Base-by-base conservation (phyloP, 2,113 vertebrate genomes). In the Aspidoscelis tigris region DNA sequence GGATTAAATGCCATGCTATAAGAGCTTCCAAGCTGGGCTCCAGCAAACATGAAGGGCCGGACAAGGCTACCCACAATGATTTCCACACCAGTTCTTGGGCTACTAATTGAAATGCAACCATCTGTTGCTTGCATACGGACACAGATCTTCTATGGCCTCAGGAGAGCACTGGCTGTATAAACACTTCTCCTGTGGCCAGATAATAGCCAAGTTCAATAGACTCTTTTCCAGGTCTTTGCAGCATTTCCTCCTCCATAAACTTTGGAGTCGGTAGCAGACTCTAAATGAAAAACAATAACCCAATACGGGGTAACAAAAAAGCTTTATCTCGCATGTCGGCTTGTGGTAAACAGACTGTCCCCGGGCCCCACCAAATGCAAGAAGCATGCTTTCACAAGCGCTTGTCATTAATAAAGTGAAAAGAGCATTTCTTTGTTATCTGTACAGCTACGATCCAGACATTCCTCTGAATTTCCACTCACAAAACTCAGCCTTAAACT, bases 281-380 rank as follows among this genome's bases (percentile, higher is more conserved):
- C 50, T 3, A 18, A 70, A 75, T 72, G 84, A 80, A 81, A 88
- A 86, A 66, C 55, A 53, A 85, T 78, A 82, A 90, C 65, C 68
- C 22, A 80, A 58, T 64, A 82, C 5, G 7, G 20, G 53, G 0
- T 11, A 47, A 75, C 66, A 44, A 69, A 78, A 47, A 11, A 68
- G 7, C 18, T 71, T 89, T 76, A 74, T 87, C 82, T 71, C 53
- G 74, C 20, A 80, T 78, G 80, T 87, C 24, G 3, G 20, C 22
- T n/a, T 9, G 61, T 2, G 22, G 68, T 43, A 82, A 64, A 66
- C 43, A 72, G 44, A 43, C 44, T n/a, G 53, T 78, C 33, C 55
- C 58, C 12, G 6, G 22, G 66, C 41, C 55, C 24, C n/a, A 10
- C 43, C 10, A 11, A 55, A 69, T 6, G 65, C 53, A 2, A 64